Percentiles rank a stretch among this genome's conserved stretches.
phyloP scores from a whole-genome alignment of 1,140 invertebrate species.

The Reticulitermes speratus region DNA sequence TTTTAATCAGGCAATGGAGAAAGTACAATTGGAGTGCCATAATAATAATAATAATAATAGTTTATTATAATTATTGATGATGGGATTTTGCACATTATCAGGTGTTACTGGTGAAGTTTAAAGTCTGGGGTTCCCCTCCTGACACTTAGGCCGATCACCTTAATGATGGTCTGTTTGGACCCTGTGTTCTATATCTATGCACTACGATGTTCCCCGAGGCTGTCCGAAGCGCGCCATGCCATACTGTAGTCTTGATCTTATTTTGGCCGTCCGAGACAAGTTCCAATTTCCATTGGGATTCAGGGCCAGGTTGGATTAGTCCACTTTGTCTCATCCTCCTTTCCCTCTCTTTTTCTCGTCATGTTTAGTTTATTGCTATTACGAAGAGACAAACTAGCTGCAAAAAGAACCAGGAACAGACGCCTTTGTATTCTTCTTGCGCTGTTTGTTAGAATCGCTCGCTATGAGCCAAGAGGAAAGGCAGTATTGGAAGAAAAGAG shows the following conservation, averaged over 20 bases:
- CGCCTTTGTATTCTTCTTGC: background rate
- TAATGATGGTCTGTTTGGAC: too few species aligned
- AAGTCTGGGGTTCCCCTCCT: background rate
- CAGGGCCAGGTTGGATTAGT: constrained; percentile 7
- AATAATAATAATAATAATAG: constrained; percentile 25
- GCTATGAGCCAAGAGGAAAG: too few species aligned
- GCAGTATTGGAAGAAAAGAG: background rate
- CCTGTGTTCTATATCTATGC: too few species aligned
- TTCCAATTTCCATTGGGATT: constrained; percentile 21
- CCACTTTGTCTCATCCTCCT: background rate
- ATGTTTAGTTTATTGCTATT: constrained; percentile 12
- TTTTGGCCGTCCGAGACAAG: constrained; percentile 10
- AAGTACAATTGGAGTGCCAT: background rate
- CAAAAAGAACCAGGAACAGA: background rate
- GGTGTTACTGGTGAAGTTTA: too few species aligned
- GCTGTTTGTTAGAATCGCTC: too few species aligned
- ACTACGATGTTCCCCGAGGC: too few species aligned
- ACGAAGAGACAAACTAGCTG: background rate
- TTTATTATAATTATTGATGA: too few species aligned
- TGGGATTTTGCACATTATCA: too few species aligned
- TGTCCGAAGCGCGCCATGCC: background rate
- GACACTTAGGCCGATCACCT: background rate
- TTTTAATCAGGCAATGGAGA: too few species aligned
- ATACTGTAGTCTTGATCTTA: background rate
- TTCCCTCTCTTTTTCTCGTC: background rate